Evolutionary conservation across 37 sponge, comb jelly and placozoan genomes (phyloP).

Genomic region (Agelas oroides): DNA sequence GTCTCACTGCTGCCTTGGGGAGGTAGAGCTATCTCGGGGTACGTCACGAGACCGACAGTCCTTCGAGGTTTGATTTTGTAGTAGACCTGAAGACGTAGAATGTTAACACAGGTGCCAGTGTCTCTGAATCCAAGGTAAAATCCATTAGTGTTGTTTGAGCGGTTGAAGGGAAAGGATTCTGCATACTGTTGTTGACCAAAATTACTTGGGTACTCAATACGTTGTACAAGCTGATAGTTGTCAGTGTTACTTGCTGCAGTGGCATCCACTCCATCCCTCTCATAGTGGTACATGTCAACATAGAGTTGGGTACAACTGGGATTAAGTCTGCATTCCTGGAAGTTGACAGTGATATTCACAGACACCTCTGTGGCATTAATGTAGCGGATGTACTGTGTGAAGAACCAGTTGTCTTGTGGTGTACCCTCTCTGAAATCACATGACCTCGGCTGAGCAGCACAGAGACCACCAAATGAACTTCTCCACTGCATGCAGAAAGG

Average conservation of each 20-base stretch:
- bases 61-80: neutral
- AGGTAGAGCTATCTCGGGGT: slow-evolving; percentile 22
- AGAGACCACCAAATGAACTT: too few relatives aligned
- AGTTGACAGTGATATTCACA: neutral
- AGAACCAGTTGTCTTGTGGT: slow-evolving; percentile 21
- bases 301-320: too few relatives aligned
- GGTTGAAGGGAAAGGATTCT: neutral
- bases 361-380: neutral
- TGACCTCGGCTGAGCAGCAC: too few relatives aligned
- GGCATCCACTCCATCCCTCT: too few relatives aligned
- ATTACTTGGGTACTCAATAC: too few relatives aligned
- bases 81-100: neutral
- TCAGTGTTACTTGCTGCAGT: too few relatives aligned
- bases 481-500: too few relatives aligned
- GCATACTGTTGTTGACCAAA: too few relatives aligned
- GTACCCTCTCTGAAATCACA: too few relatives aligned
- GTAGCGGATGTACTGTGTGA: slow-evolving; percentile 1
- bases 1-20: neutral
- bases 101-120: neutral
- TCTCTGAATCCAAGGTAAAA: slow-evolving; percentile 7
- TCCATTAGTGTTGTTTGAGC: neutral
- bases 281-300: too few relatives aligned
- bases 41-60: slow-evolving; percentile 3
- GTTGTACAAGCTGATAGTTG: too few relatives aligned
- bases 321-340: too few relatives aligned